These are phyloP conservation scores for Stenotaenia linearis DNA, from an alignment of 2,888 invertebrate species.

Conservation along the genomic window DNA sequence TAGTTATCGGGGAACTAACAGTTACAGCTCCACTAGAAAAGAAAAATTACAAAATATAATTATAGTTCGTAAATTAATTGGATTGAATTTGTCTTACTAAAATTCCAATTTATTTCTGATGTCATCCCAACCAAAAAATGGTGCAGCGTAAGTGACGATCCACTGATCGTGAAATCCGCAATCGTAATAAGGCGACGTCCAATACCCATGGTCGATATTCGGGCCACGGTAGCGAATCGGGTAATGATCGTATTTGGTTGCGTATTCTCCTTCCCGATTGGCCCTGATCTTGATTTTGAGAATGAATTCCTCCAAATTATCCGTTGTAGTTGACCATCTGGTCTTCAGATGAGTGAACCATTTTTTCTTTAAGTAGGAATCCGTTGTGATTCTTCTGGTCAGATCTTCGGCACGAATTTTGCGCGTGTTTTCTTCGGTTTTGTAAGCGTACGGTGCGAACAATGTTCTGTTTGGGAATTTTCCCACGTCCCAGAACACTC, in stretches of 20 bases:
- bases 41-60: not conserved
- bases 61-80: not conserved
- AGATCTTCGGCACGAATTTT: constrained; percentile 83
- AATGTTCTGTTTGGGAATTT: constrained; percentile 87
- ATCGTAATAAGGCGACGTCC: constrained; percentile 89
- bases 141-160: constrained; percentile 90
- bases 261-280: constrained; percentile 73
- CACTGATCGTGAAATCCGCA: constrained; percentile 91
- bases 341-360: constrained; percentile 85
- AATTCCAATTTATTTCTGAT: constrained; percentile 83
- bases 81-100: constrained; percentile 59
- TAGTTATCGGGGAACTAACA: constrained; percentile 82
- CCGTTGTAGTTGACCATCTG: constrained; percentile 90
- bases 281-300: constrained; percentile 86
- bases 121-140: constrained; percentile 95
- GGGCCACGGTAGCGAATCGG: constrained; percentile 86
- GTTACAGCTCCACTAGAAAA: constrained; percentile 81
- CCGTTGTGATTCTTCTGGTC: constrained; percentile 56
- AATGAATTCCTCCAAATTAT: constrained; percentile 78
- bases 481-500: constrained; percentile 84
- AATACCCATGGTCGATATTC: constrained; percentile 76
- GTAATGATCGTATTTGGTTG: constrained; percentile 76
- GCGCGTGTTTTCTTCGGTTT: constrained; percentile 66
- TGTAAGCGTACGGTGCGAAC: constrained; percentile 92
- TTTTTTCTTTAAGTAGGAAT: constrained; percentile 73